A percentile compares a stretch with the other conserved stretches of the same genome.
These are phyloP conservation scores for Dinoponera quadriceps DNA, from an alignment of 1,140 invertebrate species.

Conservation along the genomic window DNA sequence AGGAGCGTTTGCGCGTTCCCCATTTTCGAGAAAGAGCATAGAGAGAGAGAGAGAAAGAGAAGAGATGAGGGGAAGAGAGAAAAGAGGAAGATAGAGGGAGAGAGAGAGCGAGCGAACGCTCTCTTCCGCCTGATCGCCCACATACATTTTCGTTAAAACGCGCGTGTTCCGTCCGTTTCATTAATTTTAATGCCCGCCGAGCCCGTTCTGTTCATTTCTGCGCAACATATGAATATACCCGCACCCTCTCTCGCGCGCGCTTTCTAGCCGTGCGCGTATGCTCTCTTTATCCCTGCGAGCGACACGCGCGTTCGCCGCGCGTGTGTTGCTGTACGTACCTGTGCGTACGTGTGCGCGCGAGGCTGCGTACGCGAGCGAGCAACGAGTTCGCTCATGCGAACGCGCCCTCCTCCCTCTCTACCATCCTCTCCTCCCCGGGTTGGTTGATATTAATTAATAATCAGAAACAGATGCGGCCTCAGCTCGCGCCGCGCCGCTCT, in stretches of 20 bases:
- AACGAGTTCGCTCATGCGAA: constrained; percentile 75
- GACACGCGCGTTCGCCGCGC: constrained; percentile 35
- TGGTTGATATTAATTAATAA: constrained; percentile 85
- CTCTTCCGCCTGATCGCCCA: constrained; percentile 81
- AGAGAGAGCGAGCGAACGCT: constrained; percentile 42
- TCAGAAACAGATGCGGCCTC: constrained; percentile 84
- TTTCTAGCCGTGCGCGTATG: constrained; percentile 35
- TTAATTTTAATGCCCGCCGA: constrained; percentile 83
- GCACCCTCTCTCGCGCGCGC: constrained; percentile 51
- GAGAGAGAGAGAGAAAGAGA: constrained; percentile 20
- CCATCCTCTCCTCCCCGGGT: constrained; percentile 58
- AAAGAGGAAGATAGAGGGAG: constrained; percentile 11
- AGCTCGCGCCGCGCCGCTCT: constrained; percentile 60
- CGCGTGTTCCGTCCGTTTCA: constrained; percentile 82
- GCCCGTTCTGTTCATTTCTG: constrained; percentile 82
- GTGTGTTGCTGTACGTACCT: constrained; percentile 2
- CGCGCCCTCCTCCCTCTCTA: constrained; percentile 60
- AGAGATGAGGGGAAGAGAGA: neutral
- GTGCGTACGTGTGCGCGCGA: constrained; percentile 16
- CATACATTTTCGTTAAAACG: constrained; percentile 82
- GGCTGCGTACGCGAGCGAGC: constrained; percentile 66
- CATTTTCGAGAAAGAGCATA: constrained; percentile 20
- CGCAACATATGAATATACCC: constrained; percentile 80
- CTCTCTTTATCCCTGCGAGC: constrained; percentile 59
- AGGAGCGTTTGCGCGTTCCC: constrained; percentile 25